A percentile compares a stretch with the other conserved stretches of the same genome.
Conservation (phyloP, 2,113 vertebrate genomes). For the Ornithorhynchus anatinus region DNA sequence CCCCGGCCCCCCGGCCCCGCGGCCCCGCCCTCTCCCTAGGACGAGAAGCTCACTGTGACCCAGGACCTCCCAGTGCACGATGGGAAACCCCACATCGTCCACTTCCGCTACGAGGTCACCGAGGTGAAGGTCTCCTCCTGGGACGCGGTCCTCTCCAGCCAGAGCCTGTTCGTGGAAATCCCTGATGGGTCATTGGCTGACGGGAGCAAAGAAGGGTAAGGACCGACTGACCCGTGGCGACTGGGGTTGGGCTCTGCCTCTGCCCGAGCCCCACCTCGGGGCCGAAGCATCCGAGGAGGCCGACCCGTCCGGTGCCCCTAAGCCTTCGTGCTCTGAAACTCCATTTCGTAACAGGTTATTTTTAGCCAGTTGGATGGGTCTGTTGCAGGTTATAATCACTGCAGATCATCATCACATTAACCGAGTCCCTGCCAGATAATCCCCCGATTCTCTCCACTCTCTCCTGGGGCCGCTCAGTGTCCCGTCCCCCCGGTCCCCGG, state of each 20-base stretch:
- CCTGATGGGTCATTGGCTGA: conserved; percentile 86
- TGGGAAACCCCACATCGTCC: conserved; percentile 81
- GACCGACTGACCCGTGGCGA: too few species aligned
- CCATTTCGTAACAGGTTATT: conserved; percentile 36
- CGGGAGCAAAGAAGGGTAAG: conserved; percentile 96
- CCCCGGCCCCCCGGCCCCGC: neutral
- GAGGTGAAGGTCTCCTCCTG: conserved; percentile 88
- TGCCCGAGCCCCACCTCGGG: too few species aligned
- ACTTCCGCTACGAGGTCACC: conserved; percentile 92
- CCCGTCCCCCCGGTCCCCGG: neutral
- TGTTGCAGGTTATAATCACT: conserved; percentile 61
- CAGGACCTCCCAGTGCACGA: conserved; percentile 81
- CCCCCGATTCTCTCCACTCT: neutral
- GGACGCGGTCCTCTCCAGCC: conserved; percentile 86
- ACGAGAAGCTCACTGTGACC: conserved; percentile 92
- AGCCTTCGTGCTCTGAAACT: neutral
- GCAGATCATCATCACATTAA: conserved; percentile 61
- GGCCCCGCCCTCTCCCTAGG: conserved; percentile 64
- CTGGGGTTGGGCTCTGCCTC: too few species aligned
- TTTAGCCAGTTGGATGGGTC: conserved; percentile 51
- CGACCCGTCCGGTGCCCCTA: neutral
- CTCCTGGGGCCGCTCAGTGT: neutral
- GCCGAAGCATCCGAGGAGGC: neutral
- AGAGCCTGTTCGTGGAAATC: conserved; percentile 94
- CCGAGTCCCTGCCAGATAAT: conserved; percentile 41